These are phyloP conservation scores for Melanogrammus aeglefinus DNA, from an alignment of 2,797 vertebrate genomes.

Conservation along the genomic window DNA sequence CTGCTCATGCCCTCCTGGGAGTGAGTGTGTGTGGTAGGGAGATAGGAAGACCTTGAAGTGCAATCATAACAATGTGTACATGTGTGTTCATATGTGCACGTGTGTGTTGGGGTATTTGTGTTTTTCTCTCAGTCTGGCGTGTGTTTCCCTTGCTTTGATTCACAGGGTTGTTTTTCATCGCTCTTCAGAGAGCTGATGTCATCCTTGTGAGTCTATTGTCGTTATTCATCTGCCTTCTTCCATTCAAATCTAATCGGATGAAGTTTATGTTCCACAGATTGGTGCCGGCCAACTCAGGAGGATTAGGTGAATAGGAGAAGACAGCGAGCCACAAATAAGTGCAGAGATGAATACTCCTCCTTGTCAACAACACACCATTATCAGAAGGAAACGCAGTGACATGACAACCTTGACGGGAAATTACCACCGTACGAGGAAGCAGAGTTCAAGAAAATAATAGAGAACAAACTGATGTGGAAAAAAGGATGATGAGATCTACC, in stretches of 20 bases:
- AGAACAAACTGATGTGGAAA: constrained; percentile 45
- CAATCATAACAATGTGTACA: constrained; percentile 8
- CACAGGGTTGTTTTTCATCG: background rate
- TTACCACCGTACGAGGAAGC: constrained; percentile 28
- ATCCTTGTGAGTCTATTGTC: constrained; percentile 30
- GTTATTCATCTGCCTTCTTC: constrained; percentile 9
- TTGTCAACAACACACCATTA: constrained; percentile 46
- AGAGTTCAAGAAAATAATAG: constrained; percentile 42
- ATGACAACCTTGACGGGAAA: constrained; percentile 43
- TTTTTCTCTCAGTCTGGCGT: background rate
- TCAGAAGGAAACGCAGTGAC: constrained; percentile 28
- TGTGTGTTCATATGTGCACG: constrained; percentile 12
- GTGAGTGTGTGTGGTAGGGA: constrained; percentile 18
- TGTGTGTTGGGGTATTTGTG: constrained; percentile 1
- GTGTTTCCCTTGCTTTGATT: constrained; percentile 3
- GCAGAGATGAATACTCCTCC: constrained; percentile 42
- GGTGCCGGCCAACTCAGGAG: constrained; percentile 32
- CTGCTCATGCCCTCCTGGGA: background rate
- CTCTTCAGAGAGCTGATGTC: constrained; percentile 21
- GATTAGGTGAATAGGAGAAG: constrained; percentile 30
- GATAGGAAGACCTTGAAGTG: background rate
- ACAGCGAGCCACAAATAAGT: constrained; percentile 48
- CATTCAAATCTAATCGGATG: constrained; percentile 36
- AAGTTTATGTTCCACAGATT: constrained; percentile 41
- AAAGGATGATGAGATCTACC: constrained; percentile 10